These are phyloP conservation scores for Podilymbus podiceps DNA, from an alignment of 2,113 vertebrate genomes.

Conservation along the genomic window DNA sequence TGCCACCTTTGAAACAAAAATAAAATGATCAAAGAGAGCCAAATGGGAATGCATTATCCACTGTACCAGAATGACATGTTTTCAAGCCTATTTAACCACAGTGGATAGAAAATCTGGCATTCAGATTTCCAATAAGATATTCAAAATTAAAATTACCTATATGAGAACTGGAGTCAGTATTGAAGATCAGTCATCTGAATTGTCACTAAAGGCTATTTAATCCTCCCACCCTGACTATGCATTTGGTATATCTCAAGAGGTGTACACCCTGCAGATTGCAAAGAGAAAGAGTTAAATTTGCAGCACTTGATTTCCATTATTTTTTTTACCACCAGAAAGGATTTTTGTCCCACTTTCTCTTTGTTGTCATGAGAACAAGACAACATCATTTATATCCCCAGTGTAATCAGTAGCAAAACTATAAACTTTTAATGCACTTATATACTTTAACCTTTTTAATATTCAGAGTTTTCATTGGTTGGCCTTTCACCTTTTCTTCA, in stretches of 20 bases:
- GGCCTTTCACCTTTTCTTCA: conserved; percentile 4
- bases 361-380: neutral
- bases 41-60: neutral
- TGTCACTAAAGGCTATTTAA: neutral
- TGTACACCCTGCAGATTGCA: neutral
- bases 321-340: neutral
- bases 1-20: conserved; percentile 3
- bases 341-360: neutral
- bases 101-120: neutral
- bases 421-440: neutral
- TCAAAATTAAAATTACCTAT: neutral
- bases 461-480: conserved; percentile 13
- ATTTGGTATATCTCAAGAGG: neutral
- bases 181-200: neutral
- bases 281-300: neutral
- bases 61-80: neutral
- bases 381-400: neutral
- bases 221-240: neutral
- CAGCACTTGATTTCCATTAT: neutral
- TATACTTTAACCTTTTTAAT: conserved; percentile 39
- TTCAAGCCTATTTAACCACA: neutral
- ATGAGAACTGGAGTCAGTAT: neutral
- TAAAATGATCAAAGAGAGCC: neutral
- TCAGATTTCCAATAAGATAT: neutral
- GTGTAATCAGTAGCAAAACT: neutral